These are phyloP conservation scores for Xanthostigma xanthostigma DNA, from an alignment of 2,888 invertebrate genomes.

Conservation along the genomic window DNA sequence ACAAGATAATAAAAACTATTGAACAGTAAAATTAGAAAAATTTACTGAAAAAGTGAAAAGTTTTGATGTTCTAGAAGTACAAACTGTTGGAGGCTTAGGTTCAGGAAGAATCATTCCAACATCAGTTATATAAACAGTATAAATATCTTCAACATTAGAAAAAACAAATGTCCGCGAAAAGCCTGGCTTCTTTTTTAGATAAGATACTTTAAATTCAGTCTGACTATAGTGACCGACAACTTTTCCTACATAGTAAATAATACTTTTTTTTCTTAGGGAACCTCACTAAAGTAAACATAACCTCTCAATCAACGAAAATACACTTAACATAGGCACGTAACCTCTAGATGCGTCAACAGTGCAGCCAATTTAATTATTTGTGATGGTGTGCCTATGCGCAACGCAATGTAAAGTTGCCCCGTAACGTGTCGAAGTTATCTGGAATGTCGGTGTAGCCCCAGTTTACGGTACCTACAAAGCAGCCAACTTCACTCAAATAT, in stretches of 20 bases:
- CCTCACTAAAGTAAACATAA: neutral
- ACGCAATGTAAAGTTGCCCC: too few relatives aligned
- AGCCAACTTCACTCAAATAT: too few relatives aligned
- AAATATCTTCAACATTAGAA: slow-evolving; percentile 7
- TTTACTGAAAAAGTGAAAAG: slow-evolving; percentile 2
- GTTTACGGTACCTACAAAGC: too few relatives aligned
- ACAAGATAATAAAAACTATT: too few relatives aligned
- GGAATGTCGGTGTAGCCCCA: too few relatives aligned
- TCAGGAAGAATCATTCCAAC: slow-evolving; percentile 9
- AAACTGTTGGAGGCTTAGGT: slow-evolving; percentile 7
- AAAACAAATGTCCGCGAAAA: slow-evolving; percentile 6
- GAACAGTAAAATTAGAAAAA: too few relatives aligned
- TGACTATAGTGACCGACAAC: slow-evolving; percentile 8
- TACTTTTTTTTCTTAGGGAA: slow-evolving; percentile 4
- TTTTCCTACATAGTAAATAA: slow-evolving; percentile 8
- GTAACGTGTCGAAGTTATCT: too few relatives aligned
- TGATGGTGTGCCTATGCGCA: too few relatives aligned
- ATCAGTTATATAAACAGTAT: slow-evolving; percentile 9
- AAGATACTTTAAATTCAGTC: slow-evolving; percentile 8
- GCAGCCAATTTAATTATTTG: too few relatives aligned
- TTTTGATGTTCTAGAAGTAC: slow-evolving; percentile 7
- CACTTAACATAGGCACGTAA: too few relatives aligned
- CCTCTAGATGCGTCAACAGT: too few relatives aligned
- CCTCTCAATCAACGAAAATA: too few relatives aligned
- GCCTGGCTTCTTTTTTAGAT: slow-evolving; percentile 7